Evolutionary conservation across 1,140 invertebrate species (phyloP), one percentile per base, ranked within the genome.

Genomic region (Scaptomyza pallida): DNA sequence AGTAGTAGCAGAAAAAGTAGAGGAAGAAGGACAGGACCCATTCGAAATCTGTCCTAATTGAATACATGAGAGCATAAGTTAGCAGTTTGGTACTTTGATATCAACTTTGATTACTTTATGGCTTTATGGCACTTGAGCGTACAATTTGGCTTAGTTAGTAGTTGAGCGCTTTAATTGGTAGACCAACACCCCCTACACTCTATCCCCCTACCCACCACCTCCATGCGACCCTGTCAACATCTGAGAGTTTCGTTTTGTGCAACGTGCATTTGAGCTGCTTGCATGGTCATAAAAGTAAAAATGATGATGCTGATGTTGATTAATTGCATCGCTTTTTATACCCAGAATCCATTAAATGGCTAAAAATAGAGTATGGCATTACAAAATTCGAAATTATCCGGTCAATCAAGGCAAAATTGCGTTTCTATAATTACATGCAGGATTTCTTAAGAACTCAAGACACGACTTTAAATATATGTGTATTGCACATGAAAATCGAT

Each of bases 61-160:
- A 85, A 85, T 85, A 85, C 82, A 85, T 85, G 77, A 85, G 81
- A 85, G 82, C 81, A 85, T 86, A 85, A 85, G 81, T 85, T 85
- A 81, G 80, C 76, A 75, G 73, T 85, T 81, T 80, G 73, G 81
- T 88, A 88, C 82, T 85, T 85, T 85, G 81, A 85, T 85, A 85
- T 81, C 82, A 85, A 85, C 81, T 85, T 85, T 85, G 81, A 85
- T 85, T 85, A 83, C 81, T 85, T 85, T 86, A 85, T 85, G 80
- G 81, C 80, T 85, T 85, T 85, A 86, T 85, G 80, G 81, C 81
- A 86, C 82, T 85, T 88, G 82, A 85, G 82, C 78, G 77, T 81
- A 88, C 77, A 88, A 88, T 85, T 85, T 85, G 82, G 77, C 80
- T 82, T 83, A 83, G 79, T 78, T 78, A 17, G 37, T 21, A 55